Percentiles rank a stretch among this genome's conserved stretches.
phyloP scores from a whole-genome alignment of 2,113 vertebrate species.

The Tupaia chinensis region DNA sequence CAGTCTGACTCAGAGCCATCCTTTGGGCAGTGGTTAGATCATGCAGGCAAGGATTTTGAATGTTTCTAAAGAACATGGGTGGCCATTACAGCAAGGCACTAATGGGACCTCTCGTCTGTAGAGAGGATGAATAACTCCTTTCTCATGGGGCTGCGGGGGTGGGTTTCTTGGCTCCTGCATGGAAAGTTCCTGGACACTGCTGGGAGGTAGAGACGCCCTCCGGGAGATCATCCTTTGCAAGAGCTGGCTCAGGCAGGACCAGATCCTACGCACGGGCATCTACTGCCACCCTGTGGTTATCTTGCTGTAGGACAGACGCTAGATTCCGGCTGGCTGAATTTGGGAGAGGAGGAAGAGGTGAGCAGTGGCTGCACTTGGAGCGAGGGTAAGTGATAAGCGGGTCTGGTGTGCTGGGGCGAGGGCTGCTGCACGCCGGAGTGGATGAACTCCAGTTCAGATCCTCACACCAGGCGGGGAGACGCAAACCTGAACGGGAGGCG shows the following conservation, averaged over 20 bases:
- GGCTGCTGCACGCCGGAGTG: not conserved
- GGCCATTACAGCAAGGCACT: not conserved
- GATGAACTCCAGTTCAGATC: not conserved
- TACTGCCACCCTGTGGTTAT: slow-evolving; percentile 54
- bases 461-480: not conserved
- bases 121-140: not conserved
- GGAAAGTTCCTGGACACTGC: not conserved
- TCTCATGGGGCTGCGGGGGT: not conserved
- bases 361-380: not conserved
- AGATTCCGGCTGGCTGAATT: not conserved
- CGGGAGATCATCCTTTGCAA: not conserved
- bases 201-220: not conserved
- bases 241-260: fast-evolving
- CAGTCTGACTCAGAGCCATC: not conserved
- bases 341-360: too few species aligned
- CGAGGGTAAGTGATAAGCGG: not conserved
- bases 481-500: not conserved
- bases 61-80: not conserved
- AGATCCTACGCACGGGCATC: not conserved
- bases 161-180: not conserved
- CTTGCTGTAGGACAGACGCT: not conserved
- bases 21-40: not conserved
- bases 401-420: not conserved
- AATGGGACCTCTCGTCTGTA: not conserved
- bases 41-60: not conserved